Conservation (phyloP, 2,888 invertebrate genomes). For the Tanypteryx hageni region DNA sequence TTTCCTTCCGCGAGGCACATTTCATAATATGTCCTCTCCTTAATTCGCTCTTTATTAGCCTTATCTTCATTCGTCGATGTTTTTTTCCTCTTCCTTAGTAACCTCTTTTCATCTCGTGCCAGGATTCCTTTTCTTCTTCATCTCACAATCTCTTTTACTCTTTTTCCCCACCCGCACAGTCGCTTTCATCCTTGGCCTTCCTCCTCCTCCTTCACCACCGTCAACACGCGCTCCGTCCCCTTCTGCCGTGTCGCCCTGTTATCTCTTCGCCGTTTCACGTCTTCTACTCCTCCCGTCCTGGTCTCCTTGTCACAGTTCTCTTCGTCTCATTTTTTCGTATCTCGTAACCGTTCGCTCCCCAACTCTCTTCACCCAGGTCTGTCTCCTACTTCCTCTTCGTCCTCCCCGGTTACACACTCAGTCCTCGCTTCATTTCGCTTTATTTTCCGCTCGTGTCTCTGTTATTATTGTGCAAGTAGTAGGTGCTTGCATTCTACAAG, state of each 20-base stretch:
- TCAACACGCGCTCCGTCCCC: neutral
- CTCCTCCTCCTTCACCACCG: neutral
- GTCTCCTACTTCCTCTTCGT: neutral
- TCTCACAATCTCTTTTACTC: neutral
- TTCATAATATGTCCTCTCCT: neutral
- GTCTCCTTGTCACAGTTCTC: neutral
- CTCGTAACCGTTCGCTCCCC: neutral
- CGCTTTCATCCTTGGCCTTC: neutral
- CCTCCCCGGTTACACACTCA: too few relatives aligned
- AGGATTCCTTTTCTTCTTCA: neutral
- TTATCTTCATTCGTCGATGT: neutral
- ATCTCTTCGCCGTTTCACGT: neutral
- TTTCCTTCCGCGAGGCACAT: neutral
- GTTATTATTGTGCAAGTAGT: too few relatives aligned
- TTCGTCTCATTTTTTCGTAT: neutral
- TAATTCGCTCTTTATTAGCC: neutral
- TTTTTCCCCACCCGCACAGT: neutral
- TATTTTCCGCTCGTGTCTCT: too few relatives aligned
- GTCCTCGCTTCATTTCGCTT: too few relatives aligned
- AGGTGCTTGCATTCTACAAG: too few relatives aligned
- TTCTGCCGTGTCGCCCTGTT: neutral
- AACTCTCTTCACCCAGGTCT: neutral
- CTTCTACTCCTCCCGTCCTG: neutral
- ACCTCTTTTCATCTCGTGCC: conserved; percentile 25
- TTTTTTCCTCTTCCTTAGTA: neutral